phyloP scores from a whole-genome alignment of 1,140 invertebrate genomes.

The Triops longicaudatus region DNA sequence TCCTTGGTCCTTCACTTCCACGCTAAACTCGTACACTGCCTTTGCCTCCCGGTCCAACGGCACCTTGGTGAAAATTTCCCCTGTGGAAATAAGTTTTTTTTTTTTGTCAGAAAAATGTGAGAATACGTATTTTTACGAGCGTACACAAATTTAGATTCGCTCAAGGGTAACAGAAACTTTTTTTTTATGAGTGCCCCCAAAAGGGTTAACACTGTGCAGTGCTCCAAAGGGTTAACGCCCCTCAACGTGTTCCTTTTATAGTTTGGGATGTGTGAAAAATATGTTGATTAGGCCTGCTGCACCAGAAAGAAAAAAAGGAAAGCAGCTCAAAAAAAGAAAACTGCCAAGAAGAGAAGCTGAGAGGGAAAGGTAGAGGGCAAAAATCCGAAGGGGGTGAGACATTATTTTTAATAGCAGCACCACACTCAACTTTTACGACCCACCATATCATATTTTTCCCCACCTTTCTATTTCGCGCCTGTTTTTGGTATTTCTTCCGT shows the following conservation, averaged over 20 bases:
- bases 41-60: slow-evolving; percentile 73
- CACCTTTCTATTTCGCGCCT: background rate
- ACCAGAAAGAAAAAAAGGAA: background rate
- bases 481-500: background rate
- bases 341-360: background rate
- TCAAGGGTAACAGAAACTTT: background rate
- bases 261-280: slow-evolving; percentile 15
- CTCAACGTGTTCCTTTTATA: slow-evolving; percentile 8
- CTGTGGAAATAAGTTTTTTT: slow-evolving; percentile 44
- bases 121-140: slow-evolving; percentile 5
- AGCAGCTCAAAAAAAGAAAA: background rate
- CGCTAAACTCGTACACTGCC: slow-evolving; percentile 65
- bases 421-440: background rate
- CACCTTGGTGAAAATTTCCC: slow-evolving; percentile 71
- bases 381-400: slow-evolving; percentile 16
- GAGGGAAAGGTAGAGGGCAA: background rate
- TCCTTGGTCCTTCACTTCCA: slow-evolving; percentile 78
- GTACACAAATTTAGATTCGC: background rate
- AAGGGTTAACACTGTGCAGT: background rate
- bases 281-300: background rate
- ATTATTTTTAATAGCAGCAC: background rate
- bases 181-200: background rate
- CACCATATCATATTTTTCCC: background rate
- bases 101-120: background rate
- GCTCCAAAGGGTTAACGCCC: background rate